Evolutionary conservation across 2,113 vertebrate species (phyloP).

Genomic region (Toxostoma redivivum): DNA sequence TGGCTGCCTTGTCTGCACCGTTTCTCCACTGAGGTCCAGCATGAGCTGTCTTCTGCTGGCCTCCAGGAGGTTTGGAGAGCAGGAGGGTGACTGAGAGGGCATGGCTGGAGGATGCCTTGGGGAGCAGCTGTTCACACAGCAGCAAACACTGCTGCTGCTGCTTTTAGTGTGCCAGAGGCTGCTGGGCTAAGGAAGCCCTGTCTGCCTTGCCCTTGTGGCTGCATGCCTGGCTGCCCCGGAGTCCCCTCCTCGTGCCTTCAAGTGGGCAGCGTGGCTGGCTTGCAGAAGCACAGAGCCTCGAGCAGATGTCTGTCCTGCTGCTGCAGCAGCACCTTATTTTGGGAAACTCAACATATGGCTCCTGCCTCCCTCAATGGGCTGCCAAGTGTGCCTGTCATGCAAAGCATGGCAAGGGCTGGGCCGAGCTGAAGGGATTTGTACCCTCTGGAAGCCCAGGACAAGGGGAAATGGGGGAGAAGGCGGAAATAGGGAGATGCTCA

Average conservation of each 20-base stretch:
- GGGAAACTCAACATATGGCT: slow-evolving; percentile 27
- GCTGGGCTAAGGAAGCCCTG: neutral
- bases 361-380: slow-evolving; percentile 2
- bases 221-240: neutral
- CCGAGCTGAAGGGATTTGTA: neutral
- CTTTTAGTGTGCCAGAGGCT: neutral
- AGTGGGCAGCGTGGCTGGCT: neutral
- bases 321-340: slow-evolving; percentile 5
- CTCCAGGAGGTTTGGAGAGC: neutral
- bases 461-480: neutral
- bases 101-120: neutral
- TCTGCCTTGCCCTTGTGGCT: neutral
- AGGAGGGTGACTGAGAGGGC: neutral
- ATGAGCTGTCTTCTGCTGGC: neutral
- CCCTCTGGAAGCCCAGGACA: neutral
- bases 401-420: neutral
- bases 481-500: neutral
- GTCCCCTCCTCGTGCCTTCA: neutral
- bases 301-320: slow-evolving; percentile 12
- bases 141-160: neutral
- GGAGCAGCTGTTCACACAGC: neutral
- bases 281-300: neutral
- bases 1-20: neutral
- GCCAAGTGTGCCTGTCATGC: neutral
- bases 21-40: neutral